A percentile compares a stretch with the other conserved stretches of the same genome.
Conservation (phyloP, 2,113 vertebrate genomes). For the Mobula birostris region DNA sequence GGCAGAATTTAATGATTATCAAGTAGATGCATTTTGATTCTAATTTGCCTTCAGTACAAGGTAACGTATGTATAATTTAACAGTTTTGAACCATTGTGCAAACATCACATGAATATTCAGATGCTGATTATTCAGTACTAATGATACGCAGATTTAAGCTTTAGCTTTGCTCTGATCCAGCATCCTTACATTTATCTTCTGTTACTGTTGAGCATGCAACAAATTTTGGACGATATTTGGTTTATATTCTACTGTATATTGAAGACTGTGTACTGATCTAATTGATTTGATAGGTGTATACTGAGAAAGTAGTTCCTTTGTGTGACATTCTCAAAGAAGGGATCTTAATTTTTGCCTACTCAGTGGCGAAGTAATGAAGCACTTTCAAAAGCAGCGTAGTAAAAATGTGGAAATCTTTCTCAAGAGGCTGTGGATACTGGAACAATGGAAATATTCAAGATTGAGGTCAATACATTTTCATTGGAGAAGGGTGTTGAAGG, state of each 20-base stretch:
- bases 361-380: too few relatives aligned
- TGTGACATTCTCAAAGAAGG: background rate
- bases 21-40: slow-evolving; percentile 21
- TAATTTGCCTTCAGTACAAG: background rate
- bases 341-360: too few relatives aligned
- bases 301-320: background rate
- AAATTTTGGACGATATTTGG: slow-evolving; percentile 9
- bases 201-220: background rate
- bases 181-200: background rate
- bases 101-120: slow-evolving; percentile 33
- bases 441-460: background rate
- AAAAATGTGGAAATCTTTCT: background rate
- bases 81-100: slow-evolving; percentile 21
- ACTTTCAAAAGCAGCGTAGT: background rate
- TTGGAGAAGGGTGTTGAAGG: background rate
- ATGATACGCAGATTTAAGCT: slow-evolving; percentile 14
- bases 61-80: slow-evolving; percentile 34
- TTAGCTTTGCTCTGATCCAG: background rate
- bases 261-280: background rate
- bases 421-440: background rate
- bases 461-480: background rate
- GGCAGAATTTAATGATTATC: background rate
- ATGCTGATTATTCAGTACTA: slow-evolving; percentile 16
- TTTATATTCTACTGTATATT: background rate
- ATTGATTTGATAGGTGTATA: background rate